These are phyloP conservation scores for Subanguina moxae DNA, from an alignment of 1,140 invertebrate species.

Conservation along the genomic window DNA sequence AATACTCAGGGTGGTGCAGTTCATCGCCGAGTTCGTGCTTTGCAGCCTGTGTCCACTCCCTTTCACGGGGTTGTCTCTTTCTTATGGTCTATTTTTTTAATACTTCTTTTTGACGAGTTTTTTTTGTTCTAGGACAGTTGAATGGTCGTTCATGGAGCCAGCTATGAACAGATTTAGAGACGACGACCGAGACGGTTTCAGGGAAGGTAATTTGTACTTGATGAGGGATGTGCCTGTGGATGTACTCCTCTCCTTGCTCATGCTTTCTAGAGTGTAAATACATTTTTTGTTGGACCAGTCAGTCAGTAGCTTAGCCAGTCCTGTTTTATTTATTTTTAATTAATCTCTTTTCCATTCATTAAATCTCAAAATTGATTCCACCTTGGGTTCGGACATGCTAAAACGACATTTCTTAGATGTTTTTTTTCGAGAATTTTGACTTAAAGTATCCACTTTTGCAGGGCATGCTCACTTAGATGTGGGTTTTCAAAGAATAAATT, in stretches of 20 bases:
- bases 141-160: conserved; percentile 46
- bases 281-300: not conserved
- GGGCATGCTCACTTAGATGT: too few species aligned
- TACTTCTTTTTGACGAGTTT: too few species aligned
- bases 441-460: too few species aligned
- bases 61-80: conserved; percentile 12
- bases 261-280: conserved; percentile 82
- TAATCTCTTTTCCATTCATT: too few species aligned
- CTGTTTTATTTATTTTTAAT: too few species aligned
- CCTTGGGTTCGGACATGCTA: too few species aligned
- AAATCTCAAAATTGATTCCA: too few species aligned
- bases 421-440: too few species aligned
- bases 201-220: conserved; percentile 22
- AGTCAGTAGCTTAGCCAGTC: too few species aligned
- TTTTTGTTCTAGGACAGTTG: conserved; percentile 17
- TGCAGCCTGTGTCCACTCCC: conserved; percentile 52
- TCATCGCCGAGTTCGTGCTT: conserved; percentile 45
- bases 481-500: too few species aligned
- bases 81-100: too few species aligned
- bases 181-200: not conserved
- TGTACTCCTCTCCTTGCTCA: conserved; percentile 90
- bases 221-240: conserved; percentile 64
- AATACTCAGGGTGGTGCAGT: conserved; percentile 34
- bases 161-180: conserved; percentile 12
- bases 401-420: too few species aligned